phyloP scores from a whole-genome alignment of 2,113 vertebrate genomes.

The Hyaena hyaena region DNA sequence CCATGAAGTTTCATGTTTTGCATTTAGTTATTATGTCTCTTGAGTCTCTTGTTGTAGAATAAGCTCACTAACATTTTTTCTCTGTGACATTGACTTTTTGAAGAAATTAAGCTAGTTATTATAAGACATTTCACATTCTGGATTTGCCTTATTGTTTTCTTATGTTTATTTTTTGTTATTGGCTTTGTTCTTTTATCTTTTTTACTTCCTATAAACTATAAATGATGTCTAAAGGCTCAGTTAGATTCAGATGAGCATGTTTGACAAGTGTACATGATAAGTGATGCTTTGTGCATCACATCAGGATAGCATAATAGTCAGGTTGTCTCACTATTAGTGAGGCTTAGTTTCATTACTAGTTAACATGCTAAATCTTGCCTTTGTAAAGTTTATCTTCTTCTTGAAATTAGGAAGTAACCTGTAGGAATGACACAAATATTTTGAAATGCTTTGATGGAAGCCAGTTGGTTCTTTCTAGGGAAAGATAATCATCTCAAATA shows the following conservation, averaged over 20 bases:
- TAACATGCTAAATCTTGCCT: background rate
- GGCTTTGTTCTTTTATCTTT: background rate
- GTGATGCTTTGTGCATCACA: background rate
- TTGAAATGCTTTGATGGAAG: background rate
- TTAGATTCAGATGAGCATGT: background rate
- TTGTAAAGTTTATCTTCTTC: background rate
- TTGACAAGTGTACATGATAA: background rate
- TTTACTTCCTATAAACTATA: background rate
- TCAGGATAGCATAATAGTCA: background rate
- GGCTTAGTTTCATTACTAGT: background rate
- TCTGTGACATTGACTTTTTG: background rate
- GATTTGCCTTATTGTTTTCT: background rate
- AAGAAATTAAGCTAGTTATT: background rate
- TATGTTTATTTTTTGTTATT: background rate
- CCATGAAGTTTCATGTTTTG: background rate
- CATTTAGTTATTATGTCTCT: background rate
- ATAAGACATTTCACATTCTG: background rate
- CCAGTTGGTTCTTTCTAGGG: background rate
- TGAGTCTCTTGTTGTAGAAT: background rate
- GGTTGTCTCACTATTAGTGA: background rate
- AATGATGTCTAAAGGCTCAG: background rate
- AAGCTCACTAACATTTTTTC: background rate
- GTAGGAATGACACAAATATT: background rate
- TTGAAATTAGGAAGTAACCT: background rate
- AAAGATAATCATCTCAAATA: background rate